These are phyloP conservation scores for Microtus pennsylvanicus DNA, from an alignment of 2,113 vertebrate species.

Conservation along the genomic window DNA sequence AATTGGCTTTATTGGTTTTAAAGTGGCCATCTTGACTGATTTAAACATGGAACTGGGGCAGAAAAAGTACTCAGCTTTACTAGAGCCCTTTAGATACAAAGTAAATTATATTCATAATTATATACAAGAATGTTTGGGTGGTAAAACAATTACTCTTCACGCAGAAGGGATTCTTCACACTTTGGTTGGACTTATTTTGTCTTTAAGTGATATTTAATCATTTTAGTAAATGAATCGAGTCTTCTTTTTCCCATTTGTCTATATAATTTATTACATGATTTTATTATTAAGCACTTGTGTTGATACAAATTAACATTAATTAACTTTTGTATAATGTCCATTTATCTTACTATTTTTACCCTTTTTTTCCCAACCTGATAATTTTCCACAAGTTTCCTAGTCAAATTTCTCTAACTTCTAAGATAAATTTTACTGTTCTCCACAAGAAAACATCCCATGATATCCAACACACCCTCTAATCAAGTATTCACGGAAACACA, in stretches of 20 bases:
- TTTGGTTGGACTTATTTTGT: neutral
- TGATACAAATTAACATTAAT: constrained; percentile 39
- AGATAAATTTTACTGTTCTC: constrained; percentile 25
- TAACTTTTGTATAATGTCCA: neutral
- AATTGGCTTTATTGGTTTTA: neutral
- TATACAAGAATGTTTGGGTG: neutral
- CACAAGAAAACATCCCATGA: neutral
- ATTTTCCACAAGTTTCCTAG: neutral
- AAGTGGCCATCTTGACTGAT: neutral
- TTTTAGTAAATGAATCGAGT: neutral
- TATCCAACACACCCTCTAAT: neutral
- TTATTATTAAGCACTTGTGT: constrained; percentile 37
- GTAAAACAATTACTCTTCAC: neutral
- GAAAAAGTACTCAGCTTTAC: neutral
- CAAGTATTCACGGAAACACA: neutral
- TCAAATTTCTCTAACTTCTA: neutral
- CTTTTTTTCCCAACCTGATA: constrained; percentile 15
- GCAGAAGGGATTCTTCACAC: accelerated
- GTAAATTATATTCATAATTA: neutral
- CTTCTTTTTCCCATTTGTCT: neutral
- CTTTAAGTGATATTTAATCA: constrained; percentile 25
- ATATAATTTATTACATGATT: neutral
- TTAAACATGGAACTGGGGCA: neutral
- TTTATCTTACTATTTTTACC: constrained; percentile 25
- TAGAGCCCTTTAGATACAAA: neutral